Conservation (phyloP, 2,888 invertebrate species). For the Petrolisthes cinctipes region DNA sequence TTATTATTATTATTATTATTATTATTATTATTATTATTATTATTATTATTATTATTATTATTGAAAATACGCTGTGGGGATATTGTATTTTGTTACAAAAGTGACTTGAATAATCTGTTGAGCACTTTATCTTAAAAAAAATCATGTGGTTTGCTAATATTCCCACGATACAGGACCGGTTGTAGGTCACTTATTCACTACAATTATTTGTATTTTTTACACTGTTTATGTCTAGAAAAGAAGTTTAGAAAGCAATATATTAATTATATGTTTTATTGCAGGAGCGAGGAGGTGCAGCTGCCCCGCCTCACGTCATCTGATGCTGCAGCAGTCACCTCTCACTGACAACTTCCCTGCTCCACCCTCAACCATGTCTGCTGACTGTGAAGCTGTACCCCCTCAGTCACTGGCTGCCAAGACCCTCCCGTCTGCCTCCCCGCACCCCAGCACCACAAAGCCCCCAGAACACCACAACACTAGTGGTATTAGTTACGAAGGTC, state of each 20-base stretch:
- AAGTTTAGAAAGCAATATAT: not conserved
- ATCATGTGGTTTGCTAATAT: too few species aligned
- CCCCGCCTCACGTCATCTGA: conserved; percentile 8
- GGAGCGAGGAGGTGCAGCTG: conserved; percentile 20
- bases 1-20: too few species aligned
- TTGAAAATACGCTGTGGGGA: too few species aligned
- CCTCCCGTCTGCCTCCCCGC: conserved; percentile 40
- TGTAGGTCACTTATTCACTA: not conserved
- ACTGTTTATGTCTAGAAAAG: not conserved
- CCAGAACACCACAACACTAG: conserved; percentile 40
- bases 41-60: too few species aligned
- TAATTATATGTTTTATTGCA: conserved; percentile 10
- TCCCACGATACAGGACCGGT: not conserved
- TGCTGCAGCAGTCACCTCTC: conserved; percentile 39
- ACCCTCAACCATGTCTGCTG: conserved; percentile 50
- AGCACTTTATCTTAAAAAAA: too few species aligned
- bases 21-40: too few species aligned
- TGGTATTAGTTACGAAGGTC: conserved; percentile 66
- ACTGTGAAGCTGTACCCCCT: conserved; percentile 53
- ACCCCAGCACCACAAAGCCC: conserved; percentile 26
- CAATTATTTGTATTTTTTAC: not conserved
- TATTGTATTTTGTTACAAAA: too few species aligned
- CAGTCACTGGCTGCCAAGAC: conserved; percentile 38
- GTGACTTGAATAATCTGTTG: too few species aligned
- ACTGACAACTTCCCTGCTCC: conserved; percentile 26